These are phyloP conservation scores for Phymanthus crucifer DNA, from an alignment of 92 coral and sea anemone species.

Conservation along the genomic window DNA sequence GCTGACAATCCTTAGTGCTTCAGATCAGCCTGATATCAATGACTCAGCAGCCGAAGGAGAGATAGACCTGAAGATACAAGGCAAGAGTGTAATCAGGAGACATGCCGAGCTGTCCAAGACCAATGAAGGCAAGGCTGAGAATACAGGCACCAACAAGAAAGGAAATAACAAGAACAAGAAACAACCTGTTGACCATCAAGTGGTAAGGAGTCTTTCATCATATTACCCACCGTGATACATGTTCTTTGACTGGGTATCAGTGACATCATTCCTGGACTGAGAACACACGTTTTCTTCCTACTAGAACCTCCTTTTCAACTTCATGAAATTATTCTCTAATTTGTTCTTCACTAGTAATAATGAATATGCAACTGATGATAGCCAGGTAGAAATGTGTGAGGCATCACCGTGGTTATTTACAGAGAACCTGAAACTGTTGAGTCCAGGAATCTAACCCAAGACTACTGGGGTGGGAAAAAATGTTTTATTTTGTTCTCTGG, in stretches of 20 bases:
- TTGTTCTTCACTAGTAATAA: no score
- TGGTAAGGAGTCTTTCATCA: conserved; percentile 43
- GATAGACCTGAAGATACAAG: conserved; percentile 60
- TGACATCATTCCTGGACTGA: neutral
- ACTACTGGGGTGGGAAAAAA: no score
- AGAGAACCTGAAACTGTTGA: no score
- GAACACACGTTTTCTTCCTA: no score
- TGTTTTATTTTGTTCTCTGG: no score
- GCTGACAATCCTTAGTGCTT: conserved; percentile 44
- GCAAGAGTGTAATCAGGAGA: conserved; percentile 66
- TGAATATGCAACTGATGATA: no score
- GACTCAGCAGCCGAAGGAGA: conserved; percentile 71
- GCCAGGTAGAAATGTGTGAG: no score
- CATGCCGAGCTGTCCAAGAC: conserved; percentile 87
- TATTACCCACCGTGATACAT: neutral
- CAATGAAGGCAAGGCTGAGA: conserved; percentile 65
- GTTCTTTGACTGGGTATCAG: neutral
- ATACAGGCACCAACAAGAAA: conserved; percentile 50
- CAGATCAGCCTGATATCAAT: conserved; percentile 72
- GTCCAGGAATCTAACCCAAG: no score
- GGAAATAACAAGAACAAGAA: conserved; percentile 64
- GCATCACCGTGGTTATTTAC: no score
- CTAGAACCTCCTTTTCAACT: no score
- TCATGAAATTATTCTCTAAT: no score
- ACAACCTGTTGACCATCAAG: conserved; percentile 51